Evolutionary conservation across 2,113 vertebrate genomes (phyloP).

Genomic region (Albula goreensis): DNA sequence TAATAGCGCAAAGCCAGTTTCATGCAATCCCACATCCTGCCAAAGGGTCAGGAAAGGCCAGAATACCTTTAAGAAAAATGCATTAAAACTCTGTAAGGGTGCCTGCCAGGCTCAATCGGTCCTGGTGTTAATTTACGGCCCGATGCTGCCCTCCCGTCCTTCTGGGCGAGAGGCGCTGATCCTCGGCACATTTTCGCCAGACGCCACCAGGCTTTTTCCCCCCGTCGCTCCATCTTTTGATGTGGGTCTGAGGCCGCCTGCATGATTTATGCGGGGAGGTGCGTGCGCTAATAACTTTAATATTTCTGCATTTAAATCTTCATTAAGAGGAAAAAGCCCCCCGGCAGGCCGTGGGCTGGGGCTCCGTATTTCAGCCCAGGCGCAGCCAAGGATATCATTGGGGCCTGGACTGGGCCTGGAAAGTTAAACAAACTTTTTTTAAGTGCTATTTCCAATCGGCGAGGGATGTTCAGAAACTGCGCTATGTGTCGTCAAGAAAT

Average conservation of each 20-base stretch:
- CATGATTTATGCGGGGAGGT: slow-evolving; percentile 40
- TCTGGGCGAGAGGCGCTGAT: not conserved
- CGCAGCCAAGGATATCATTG: slow-evolving; percentile 51
- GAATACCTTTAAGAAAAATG: not conserved
- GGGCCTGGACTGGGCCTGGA: slow-evolving; percentile 35
- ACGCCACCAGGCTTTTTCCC: not conserved
- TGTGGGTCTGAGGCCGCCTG: slow-evolving; percentile 31
- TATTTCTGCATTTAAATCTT: slow-evolving; percentile 49
- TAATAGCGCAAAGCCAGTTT: slow-evolving; percentile 16
- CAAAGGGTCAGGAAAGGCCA: slow-evolving; percentile 6
- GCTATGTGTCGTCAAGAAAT: not conserved
- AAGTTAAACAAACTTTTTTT: slow-evolving; percentile 20
- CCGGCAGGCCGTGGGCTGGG: not conserved
- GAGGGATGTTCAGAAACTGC: not conserved
- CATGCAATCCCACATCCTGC: slow-evolving; percentile 24
- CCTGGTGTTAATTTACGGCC: slow-evolving; percentile 22
- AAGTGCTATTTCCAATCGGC: slow-evolving; percentile 3
- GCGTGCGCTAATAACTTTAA: slow-evolving; percentile 45
- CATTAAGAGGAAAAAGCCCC: slow-evolving; percentile 36
- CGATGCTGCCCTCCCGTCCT: not conserved
- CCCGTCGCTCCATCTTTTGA: slow-evolving; percentile 27
- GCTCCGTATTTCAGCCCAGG: slow-evolving; percentile 18
- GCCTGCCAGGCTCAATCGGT: slow-evolving; percentile 24
- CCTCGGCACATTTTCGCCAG: slow-evolving; percentile 13
- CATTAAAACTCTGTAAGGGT: slow-evolving; percentile 6